Base-by-base conservation (phyloP, 1,140 invertebrate genomes). In the Sminthurides bifidus region DNA sequence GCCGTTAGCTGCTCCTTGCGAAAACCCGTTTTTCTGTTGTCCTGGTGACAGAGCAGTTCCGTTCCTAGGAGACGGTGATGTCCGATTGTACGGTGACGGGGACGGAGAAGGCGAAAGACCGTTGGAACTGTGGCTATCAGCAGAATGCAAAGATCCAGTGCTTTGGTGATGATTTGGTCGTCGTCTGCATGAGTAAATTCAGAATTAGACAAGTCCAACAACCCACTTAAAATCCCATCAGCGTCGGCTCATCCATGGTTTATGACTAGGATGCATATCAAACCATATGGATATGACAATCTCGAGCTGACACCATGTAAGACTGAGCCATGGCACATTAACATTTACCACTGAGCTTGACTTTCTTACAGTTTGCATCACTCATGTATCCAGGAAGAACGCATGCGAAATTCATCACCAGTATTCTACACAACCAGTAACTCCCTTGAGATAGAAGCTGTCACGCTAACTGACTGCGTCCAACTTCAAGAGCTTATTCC, bases 141-240 rank as follows among this genome's bases (percentile, higher is more conserved):
- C 67, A 43, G 84, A 87, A 68, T 89, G 85, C 37, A 91, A 73
- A 35, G 84, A 87, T 30, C 84, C 84, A 41, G 84, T 88, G 4
- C 84, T 87, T 68, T 88, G 85, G 70, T 88, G 87, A 68, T 86
- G 84, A 31, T 83, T 80, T 17, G 79, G 81, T 64, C 81, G 77
- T 71, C 82, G 81, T 41, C 52, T 61, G 29, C 17, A 44, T 21
- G 3, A 45, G 6, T 5, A 45, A 19, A 30, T 41, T 38, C 45
- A 55, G 12, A 35, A 41, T 10, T 30, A 52, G 40, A 30, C 30
- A 19, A 14, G 29, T 24, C 43, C 24, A 17, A 43, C n/a, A n/a
- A 10, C n/a, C n/a, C 33, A 35, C 33, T 8, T 35, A 35, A 35
- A 10, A 35, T 35, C n/a, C n/a, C 8, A 10, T 10, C 8, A 10